phyloP scores from a whole-genome alignment of 2,113 vertebrate genomes.

The Ammodytes marinus region DNA sequence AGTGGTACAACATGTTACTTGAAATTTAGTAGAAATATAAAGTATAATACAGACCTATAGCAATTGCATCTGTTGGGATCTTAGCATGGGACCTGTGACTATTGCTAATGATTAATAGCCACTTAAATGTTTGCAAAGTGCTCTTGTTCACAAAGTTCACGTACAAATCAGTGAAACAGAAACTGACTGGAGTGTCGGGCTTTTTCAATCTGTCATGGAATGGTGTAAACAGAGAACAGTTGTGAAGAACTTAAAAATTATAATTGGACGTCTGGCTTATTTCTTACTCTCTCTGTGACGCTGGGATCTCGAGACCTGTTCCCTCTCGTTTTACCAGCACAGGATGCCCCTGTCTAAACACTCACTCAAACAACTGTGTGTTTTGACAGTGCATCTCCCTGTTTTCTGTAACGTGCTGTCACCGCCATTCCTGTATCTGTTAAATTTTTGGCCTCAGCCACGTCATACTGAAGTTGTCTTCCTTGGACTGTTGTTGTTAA shows the following conservation, averaged over 20 bases:
- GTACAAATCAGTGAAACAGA: conserved; percentile 30
- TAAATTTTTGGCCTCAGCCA: background rate
- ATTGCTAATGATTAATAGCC: conserved; percentile 25
- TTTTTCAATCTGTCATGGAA: conserved; percentile 36
- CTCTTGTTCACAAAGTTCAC: conserved; percentile 14
- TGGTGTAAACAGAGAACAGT: conserved; percentile 42
- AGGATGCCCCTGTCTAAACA: conserved; percentile 79
- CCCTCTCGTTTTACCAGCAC: conserved; percentile 48
- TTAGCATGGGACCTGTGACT: background rate
- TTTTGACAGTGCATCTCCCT: conserved; percentile 52
- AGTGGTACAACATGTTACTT: too few species aligned
- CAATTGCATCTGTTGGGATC: background rate
- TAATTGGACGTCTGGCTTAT: conserved; percentile 67
- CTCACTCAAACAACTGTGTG: conserved; percentile 38
- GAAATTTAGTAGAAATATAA: too few species aligned
- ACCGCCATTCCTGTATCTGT: conserved; percentile 22
- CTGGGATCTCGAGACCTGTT: conserved; percentile 45
- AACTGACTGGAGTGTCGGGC: conserved; percentile 14
- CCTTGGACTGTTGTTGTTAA: background rate
- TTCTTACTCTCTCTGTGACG: conserved; percentile 30
- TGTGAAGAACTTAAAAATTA: conserved; percentile 44
- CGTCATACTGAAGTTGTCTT: background rate
- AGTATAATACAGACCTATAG: background rate
- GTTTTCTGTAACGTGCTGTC: conserved; percentile 60
- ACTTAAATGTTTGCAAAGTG: conserved; percentile 41